These are phyloP conservation scores for Apteryx owenii DNA, from an alignment of 2,113 vertebrate genomes.

Conservation along the genomic window DNA sequence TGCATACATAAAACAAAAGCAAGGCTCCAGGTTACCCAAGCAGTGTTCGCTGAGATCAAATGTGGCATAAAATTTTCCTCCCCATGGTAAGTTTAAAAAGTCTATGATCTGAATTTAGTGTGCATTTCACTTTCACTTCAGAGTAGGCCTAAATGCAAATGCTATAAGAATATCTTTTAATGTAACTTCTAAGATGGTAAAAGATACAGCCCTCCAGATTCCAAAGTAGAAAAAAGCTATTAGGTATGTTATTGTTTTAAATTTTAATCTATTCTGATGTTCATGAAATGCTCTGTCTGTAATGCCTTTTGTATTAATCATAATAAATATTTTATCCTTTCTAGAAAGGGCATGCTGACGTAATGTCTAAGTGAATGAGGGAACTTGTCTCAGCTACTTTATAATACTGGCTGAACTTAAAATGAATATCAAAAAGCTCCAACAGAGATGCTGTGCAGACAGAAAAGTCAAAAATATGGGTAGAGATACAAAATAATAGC, in stretches of 20 bases:
- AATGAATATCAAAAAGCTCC: background rate
- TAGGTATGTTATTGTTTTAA: constrained; percentile 60
- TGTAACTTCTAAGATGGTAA: constrained; percentile 26
- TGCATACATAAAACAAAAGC: background rate
- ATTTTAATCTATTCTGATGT: background rate
- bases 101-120: background rate
- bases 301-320: constrained; percentile 59
- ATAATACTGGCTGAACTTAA: constrained; percentile 17
- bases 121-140: background rate
- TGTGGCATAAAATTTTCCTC: background rate
- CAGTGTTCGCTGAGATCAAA: background rate
- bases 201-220: constrained; percentile 62
- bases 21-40: background rate
- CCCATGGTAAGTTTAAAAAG: background rate
- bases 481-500: background rate
- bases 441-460: background rate
- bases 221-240: constrained; percentile 32
- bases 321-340: constrained; percentile 59
- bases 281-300: background rate
- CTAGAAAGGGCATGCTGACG: background rate
- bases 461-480: background rate
- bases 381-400: constrained; percentile 8
- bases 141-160: background rate
- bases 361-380: background rate
- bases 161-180: background rate